These are phyloP conservation scores for Platysternon megacephalum DNA, from an alignment of 2,113 vertebrate species.

Conservation along the genomic window DNA sequence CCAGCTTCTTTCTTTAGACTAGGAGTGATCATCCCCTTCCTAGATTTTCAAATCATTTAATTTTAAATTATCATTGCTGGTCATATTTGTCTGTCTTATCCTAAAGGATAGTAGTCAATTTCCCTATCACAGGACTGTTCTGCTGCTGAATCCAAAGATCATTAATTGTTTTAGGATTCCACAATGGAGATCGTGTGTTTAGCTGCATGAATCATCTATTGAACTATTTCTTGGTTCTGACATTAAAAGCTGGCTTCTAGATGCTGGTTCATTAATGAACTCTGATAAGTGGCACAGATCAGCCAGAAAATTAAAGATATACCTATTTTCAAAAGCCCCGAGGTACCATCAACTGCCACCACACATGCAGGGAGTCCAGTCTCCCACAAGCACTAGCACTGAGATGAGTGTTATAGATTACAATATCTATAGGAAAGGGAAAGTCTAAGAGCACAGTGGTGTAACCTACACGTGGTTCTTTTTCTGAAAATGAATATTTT, in stretches of 20 bases:
- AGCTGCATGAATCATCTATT: accelerated
- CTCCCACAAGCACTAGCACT: background rate
- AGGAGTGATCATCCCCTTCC: background rate
- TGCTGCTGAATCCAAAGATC: background rate
- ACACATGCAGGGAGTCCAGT: too few relatives aligned
- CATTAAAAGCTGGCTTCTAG: background rate
- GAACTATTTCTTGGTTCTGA: background rate
- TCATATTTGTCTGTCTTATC: background rate
- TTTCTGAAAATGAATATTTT: background rate
- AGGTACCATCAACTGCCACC: background rate
- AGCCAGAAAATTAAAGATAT: background rate
- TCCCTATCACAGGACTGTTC: background rate
- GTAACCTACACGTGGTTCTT: accelerated
- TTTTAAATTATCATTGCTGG: background rate
- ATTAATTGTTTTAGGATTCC: background rate
- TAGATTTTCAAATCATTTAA: background rate
- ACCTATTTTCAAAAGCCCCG: background rate
- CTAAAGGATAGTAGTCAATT: background rate
- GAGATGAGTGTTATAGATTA: background rate
- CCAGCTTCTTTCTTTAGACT: background rate
- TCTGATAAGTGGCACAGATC: background rate
- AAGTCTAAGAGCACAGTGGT: background rate
- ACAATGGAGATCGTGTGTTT: background rate
- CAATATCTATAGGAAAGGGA: background rate
- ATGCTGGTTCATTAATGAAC: background rate